Evolutionary conservation across 1,140 invertebrate species (phyloP), one percentile per base, ranked within the genome.

Genomic region (Drosophila guanche): DNA sequence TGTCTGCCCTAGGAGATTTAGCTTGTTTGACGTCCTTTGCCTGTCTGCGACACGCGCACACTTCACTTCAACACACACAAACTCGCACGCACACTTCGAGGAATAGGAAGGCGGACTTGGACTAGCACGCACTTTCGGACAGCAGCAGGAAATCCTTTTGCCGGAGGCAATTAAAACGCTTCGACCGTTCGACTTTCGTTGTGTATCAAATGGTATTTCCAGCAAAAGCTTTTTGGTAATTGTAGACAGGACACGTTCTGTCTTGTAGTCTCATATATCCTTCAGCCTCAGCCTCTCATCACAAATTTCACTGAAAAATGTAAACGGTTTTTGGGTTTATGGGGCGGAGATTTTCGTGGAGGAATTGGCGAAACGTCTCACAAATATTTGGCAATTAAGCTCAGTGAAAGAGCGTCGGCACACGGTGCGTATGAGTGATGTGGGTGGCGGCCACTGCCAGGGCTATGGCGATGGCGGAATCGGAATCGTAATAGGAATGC

Each of bases 321-420:
- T 59, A 70, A 70, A 52, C 62, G 25, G 20, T 23, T 20, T 52
- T 33, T 41, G 3, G 33, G 8, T 10, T 37, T 37, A 10, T 10
- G 8, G 3, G 10, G 8, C 8, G 10, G 3, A 37, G 33, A 37
- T 8, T 16, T 47, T 68, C 20, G 22, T 20, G 41, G n/a, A 20
- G 57, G 41, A 50, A 33, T 54, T 29, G 29, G 46, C 14, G 20
- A n/a, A 47, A 57, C 33, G 37, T 43, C 27, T 25, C 76, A 46
- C 56, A 85, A 86, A 86, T 70, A 77, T 85, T 85, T 61, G 81
- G 73, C 81, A 85, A 77, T 86, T 85, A 85, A 77, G 63, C 56
- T 51, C 56, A 47, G 63, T 33, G 16, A 45, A 23, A 27, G 14
- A 16, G 12, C 33, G 59, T 43, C 29, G 48, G 54, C 51, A 25